Evolutionary conservation across 2,113 vertebrate genomes (phyloP), one percentile per base, ranked within the genome.

Genomic region (Todiramphus saurophagus): DNA sequence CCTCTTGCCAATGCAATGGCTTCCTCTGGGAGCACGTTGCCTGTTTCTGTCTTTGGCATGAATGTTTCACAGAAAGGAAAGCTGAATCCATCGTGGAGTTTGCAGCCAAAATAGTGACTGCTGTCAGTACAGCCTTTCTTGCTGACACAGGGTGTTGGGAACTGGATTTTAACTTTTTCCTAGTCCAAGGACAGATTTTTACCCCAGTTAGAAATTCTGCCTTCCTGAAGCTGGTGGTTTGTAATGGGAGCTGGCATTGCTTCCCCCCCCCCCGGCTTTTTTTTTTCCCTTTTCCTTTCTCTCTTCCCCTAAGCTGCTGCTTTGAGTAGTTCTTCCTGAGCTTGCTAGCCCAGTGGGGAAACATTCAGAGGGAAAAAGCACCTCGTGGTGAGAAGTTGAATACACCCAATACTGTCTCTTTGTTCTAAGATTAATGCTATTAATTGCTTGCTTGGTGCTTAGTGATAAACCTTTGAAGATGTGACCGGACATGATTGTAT

Each of bases 1-100:
- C 69, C 24, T 70, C 53, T 35, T 74, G 35, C 28, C 46, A 30
- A 6, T 6, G 20, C 0, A 4, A 20, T 0, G 15, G 15, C 39
- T 55, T 83, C 27, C n/a, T 12, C 33, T 0, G 0, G 16, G 62
- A 56, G 35, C 4, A 10, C 2, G 0, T 39, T 31, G 23, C 24
- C 13, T 43, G 33, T 46, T 39, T 72, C 73, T 43, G 50, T 50
- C 33, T 59, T 20, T 2, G 24, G 21, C 0, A 1, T 20, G 67
- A 43, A 43, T 5, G 15, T 55, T 59, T 56, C 28, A 7, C 9
- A 14, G 55, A 25, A 27, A 18, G 33, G 31, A 76, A 44, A 43
- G 23, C 17, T n/a, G 53, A 27, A n/a, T 44, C 55, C 10, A 2
- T 44, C 0, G 2, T 0, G 5, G 50, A 28, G 15, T 80, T 86